Evolutionary conservation across 2,888 invertebrate genomes (phyloP).

Genomic region (Resseliella maxima): DNA sequence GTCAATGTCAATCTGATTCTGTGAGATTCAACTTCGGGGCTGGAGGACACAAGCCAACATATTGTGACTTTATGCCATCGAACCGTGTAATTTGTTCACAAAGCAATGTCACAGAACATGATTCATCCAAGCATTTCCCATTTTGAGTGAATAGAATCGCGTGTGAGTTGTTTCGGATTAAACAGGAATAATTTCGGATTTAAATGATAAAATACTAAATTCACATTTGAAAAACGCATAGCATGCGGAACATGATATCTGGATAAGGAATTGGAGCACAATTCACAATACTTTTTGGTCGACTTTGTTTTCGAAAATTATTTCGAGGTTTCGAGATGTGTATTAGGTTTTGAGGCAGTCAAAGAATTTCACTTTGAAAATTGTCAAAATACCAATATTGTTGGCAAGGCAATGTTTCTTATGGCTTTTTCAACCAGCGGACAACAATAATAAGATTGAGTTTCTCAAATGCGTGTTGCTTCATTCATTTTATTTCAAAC

Average conservation of each 20-base stretch:
- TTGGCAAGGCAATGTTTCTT: not conserved
- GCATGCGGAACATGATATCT: not conserved
- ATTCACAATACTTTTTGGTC: not conserved
- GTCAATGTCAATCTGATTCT: conserved; percentile 30
- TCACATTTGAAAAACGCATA: not conserved
- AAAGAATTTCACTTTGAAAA: conserved; percentile 49
- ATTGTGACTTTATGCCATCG: not conserved
- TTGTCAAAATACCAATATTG: conserved; percentile 4
- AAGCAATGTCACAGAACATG: not conserved
- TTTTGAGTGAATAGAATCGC: not conserved
- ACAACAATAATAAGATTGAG: conserved; percentile 28
- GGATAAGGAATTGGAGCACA: not conserved
- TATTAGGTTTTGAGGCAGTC: not conserved
- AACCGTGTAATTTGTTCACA: not conserved
- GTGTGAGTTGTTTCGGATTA: conserved; percentile 1
- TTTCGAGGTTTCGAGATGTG: no score
- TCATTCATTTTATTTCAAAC: not conserved
- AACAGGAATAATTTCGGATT: conserved; percentile 21
- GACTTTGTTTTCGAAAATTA: not conserved
- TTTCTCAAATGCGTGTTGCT: not conserved
- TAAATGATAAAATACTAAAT: conserved; percentile 30
- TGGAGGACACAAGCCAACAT: not conserved
- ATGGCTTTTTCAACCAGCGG: not conserved
- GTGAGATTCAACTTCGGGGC: not conserved
- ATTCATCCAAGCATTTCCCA: not conserved